Evolutionary conservation across 2,888 invertebrate genomes (phyloP).

Genomic region (Schizotus pectinicornis): DNA sequence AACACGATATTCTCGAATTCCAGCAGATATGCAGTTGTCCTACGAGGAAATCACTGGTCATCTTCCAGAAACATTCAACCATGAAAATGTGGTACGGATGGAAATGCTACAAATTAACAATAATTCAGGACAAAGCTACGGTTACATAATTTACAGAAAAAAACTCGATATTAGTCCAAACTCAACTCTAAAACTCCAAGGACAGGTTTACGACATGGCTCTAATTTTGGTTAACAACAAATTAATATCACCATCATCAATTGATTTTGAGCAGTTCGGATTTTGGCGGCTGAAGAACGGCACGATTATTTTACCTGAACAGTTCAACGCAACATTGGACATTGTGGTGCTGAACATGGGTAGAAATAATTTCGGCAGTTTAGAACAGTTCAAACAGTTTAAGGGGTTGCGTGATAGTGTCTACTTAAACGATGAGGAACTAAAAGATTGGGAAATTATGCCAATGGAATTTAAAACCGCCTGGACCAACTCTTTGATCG

Average conservation of each 20-base stretch:
- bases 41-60: too few relatives aligned
- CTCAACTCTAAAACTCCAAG: constrained; percentile 51
- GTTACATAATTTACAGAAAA: constrained; percentile 62
- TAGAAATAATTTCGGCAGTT: constrained; percentile 67
- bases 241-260: constrained; percentile 51
- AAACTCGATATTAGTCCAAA: constrained; percentile 40
- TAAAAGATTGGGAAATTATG: constrained; percentile 56
- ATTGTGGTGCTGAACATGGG: constrained; percentile 79
- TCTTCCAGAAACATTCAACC: too few relatives aligned
- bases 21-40: too few relatives aligned
- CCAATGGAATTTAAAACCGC: constrained; percentile 58
- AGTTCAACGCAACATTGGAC: constrained; percentile 49
- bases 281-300: constrained; percentile 53
- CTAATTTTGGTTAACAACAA: constrained; percentile 60
- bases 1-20: too few relatives aligned
- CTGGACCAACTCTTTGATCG: constrained; percentile 51
- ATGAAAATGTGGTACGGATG: constrained; percentile 36
- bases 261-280: constrained; percentile 49
- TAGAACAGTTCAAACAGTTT: constrained; percentile 47
- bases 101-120: constrained; percentile 55
- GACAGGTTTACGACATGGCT: constrained; percentile 61
- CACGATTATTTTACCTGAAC: constrained; percentile 39
- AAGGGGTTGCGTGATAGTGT: constrained; percentile 57
- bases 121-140: constrained; percentile 63
- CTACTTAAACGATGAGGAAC: constrained; percentile 51